Evolutionary conservation across 2,888 invertebrate genomes (phyloP).

Genomic region (Tanypteryx hageni): DNA sequence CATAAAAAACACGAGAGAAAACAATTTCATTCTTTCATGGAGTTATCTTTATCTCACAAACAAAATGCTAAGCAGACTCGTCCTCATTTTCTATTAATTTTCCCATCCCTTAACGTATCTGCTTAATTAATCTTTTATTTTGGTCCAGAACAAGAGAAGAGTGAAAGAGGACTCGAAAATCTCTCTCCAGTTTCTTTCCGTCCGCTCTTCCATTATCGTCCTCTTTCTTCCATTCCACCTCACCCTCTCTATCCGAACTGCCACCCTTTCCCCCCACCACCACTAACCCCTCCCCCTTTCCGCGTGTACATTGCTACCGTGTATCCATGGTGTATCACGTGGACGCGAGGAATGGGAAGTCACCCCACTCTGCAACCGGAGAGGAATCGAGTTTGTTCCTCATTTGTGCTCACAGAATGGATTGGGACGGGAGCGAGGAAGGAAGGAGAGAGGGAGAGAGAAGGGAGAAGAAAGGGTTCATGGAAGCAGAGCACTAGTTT

Average conservation of each 20-base stretch:
- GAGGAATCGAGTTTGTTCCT: constrained; percentile 44
- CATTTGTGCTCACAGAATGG: constrained; percentile 38
- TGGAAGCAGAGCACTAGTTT: constrained; percentile 53
- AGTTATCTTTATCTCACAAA: not conserved
- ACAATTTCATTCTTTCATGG: too few relatives aligned
- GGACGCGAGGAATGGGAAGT: not conserved
- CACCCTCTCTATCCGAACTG: too few relatives aligned
- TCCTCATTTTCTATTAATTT: not conserved
- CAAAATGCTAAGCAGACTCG: not conserved
- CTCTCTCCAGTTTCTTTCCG: not conserved
- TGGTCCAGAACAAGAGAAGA: not conserved
- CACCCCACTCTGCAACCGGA: not conserved
- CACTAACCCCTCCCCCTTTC: too few relatives aligned
- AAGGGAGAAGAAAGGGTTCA: constrained; percentile 43
- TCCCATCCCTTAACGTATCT: not conserved
- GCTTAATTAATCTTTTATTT: not conserved
- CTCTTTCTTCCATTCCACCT: not conserved
- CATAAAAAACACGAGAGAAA: too few relatives aligned
- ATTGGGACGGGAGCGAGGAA: not conserved
- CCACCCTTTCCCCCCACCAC: too few relatives aligned
- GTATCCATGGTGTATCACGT: constrained; percentile 32
- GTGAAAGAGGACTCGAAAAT: not conserved
- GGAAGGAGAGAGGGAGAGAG: not conserved
- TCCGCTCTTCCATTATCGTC: not conserved
- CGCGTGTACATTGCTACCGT: not conserved